phyloP scores from a whole-genome alignment of 2,113 vertebrate species.

The Cyphomyrus discorhynchus region DNA sequence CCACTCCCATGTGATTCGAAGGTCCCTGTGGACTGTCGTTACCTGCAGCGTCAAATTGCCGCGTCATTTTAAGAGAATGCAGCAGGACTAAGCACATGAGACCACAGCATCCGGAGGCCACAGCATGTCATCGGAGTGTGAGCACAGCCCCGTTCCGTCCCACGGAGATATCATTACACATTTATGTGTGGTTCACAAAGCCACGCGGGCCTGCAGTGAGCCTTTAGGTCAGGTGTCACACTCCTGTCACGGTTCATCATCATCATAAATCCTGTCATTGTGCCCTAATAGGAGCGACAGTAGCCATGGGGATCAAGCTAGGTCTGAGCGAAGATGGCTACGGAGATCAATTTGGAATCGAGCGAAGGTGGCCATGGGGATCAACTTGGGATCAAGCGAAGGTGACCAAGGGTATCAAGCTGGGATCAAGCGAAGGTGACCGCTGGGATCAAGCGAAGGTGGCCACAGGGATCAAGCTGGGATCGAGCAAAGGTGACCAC shows the following conservation, averaged over 20 bases:
- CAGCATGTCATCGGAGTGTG: not conserved
- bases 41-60: not conserved
- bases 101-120: not conserved
- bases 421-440: too few relatives aligned
- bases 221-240: not conserved
- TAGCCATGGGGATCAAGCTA: not conserved
- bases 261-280: not conserved
- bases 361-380: fast-evolving
- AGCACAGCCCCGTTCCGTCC: not conserved
- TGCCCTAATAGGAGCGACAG: not conserved
- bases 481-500: too few relatives aligned
- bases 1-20: not conserved
- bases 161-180: not conserved
- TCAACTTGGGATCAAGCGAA: not conserved
- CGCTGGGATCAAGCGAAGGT: not conserved
- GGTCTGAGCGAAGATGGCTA: not conserved
- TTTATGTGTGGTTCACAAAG: not conserved
- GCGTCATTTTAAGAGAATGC: not conserved
- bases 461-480: too few relatives aligned
- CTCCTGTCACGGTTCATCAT: not conserved
- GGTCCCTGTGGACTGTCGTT: not conserved
- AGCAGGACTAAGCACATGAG: not conserved
- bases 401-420: too few relatives aligned
- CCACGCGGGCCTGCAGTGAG: not conserved
- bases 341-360: not conserved